Conservation (phyloP, 2,113 vertebrate species). For the Corvus moneduloides region DNA sequence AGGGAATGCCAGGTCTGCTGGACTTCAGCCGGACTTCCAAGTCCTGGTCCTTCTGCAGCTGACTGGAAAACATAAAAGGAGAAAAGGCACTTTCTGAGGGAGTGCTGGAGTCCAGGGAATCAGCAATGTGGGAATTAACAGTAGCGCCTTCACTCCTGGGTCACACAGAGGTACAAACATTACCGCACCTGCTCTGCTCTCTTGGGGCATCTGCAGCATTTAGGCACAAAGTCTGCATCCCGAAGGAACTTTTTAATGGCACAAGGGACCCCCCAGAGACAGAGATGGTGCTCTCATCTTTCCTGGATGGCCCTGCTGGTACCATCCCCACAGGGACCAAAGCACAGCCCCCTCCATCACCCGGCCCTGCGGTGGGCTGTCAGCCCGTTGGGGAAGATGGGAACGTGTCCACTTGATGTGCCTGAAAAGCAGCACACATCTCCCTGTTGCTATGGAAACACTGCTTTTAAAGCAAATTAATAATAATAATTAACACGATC, state of each 20-base stretch:
- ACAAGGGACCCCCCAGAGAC: not conserved
- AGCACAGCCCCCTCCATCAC: not conserved
- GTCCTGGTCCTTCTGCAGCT: not conserved
- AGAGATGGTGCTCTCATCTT: not conserved
- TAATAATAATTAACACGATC: not conserved
- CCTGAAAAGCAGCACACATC: not conserved
- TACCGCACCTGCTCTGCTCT: not conserved
- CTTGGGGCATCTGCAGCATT: not conserved
- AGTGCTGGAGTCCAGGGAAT: not conserved
- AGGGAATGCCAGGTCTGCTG: not conserved
- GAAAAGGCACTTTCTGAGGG: not conserved
- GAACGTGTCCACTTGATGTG: not conserved
- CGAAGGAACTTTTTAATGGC: not conserved
- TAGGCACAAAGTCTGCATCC: not conserved
- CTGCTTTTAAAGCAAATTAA: slow-evolving; percentile 29
- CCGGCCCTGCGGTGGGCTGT: not conserved
- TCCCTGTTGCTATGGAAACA: slow-evolving; percentile 27
- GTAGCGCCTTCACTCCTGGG: not conserved
- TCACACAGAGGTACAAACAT: not conserved
- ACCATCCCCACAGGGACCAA: accelerated
- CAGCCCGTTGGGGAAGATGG: not conserved
- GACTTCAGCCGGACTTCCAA: not conserved
- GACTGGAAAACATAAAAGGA: not conserved
- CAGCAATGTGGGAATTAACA: not conserved
- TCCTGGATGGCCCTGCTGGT: not conserved